These are phyloP conservation scores for Nipponia nippon DNA, from an alignment of 2,113 vertebrate species.

Conservation along the genomic window DNA sequence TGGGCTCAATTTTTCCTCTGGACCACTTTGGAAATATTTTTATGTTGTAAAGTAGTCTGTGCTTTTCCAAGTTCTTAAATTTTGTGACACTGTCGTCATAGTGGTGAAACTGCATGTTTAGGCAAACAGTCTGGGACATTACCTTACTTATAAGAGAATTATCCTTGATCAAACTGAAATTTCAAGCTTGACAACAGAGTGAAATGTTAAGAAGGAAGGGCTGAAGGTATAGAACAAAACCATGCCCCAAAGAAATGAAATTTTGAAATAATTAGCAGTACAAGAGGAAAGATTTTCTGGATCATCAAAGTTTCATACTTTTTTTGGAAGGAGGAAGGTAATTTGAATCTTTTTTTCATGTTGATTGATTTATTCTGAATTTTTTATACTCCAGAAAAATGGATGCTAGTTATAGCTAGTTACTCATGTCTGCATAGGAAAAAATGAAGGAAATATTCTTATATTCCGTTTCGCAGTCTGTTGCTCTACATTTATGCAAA, in stretches of 20 bases:
- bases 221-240: neutral
- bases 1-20: neutral
- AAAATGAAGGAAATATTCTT: neutral
- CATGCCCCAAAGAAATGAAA: neutral
- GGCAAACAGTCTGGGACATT: neutral
- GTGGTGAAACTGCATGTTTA: neutral
- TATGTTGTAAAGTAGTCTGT: neutral
- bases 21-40: neutral
- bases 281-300: neutral
- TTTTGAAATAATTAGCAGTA: neutral
- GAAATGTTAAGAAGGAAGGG: neutral
- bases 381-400: neutral
- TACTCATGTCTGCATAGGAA: neutral
- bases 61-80: neutral
- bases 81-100: neutral
- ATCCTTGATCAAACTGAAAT: neutral
- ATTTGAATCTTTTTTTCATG: neutral
- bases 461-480: neutral
- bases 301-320: neutral
- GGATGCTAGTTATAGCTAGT: neutral
- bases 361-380: neutral
- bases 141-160: neutral
- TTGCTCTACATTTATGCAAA: neutral
- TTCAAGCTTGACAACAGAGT: neutral
- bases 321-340: neutral